Percentiles rank a stretch among this genome's conserved stretches.
Evolutionary conservation across 2,888 invertebrate genomes (phyloP).

Genomic region (Abrostola tripartita): DNA sequence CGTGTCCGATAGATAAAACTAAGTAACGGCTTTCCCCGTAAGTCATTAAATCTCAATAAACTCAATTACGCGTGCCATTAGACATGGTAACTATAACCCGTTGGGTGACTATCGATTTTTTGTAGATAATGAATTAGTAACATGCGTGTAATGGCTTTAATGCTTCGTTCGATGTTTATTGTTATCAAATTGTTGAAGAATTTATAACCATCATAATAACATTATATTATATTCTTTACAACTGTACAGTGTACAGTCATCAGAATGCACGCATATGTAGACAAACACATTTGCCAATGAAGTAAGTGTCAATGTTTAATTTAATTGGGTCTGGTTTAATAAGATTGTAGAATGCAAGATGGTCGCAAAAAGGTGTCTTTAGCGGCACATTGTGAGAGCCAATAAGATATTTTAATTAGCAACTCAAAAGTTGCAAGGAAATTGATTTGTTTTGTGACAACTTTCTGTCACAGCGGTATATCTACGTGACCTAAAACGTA

Average conservation of each 20-base stretch:
- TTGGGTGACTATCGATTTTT: conserved; percentile 52
- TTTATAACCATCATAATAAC: neutral
- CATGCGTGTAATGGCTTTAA: conserved; percentile 43
- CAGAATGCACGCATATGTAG: neutral
- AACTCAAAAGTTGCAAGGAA: too few relatives aligned
- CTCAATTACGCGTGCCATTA: conserved; percentile 38
- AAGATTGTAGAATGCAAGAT: too few relatives aligned
- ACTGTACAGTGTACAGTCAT: neutral
- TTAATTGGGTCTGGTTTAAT: too few relatives aligned
- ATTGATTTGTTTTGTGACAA: too few relatives aligned
- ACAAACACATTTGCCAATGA: too few relatives aligned
- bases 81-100: conserved; percentile 33
- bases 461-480: too few relatives aligned
- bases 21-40: conserved; percentile 51
- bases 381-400: too few relatives aligned
- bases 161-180: neutral
- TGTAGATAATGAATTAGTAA: conserved; percentile 45
- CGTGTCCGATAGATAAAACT: conserved; percentile 45
- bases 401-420: too few relatives aligned
- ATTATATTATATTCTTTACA: neutral
- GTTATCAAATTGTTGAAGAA: neutral
- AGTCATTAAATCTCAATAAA: conserved; percentile 56
- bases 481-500: neutral
- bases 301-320: too few relatives aligned
- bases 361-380: too few relatives aligned